phyloP scores from a whole-genome alignment of 2,113 vertebrate species.

The Anolis carolinensis region DNA sequence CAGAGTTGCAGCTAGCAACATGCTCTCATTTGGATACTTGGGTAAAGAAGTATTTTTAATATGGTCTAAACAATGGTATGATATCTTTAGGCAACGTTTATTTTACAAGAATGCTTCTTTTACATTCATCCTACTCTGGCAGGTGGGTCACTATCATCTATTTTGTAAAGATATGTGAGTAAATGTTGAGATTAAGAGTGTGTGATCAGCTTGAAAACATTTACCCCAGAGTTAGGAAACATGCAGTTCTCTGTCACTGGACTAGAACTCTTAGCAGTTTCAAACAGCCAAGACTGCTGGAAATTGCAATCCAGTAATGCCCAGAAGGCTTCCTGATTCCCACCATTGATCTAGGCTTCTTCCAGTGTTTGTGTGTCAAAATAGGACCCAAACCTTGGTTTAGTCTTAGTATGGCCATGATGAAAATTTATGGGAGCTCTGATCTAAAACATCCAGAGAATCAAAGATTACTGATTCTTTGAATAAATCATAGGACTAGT shows the following conservation, averaged over 20 bases:
- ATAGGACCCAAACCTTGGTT: background rate
- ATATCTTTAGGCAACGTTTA: too few species aligned
- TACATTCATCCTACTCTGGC: background rate
- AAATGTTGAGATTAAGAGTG: background rate
- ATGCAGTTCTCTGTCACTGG: too few species aligned
- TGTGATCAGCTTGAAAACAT: background rate
- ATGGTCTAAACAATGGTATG: background rate
- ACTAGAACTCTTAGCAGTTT: too few species aligned
- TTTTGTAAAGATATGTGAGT: background rate
- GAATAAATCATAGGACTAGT: background rate
- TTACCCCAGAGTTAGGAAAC: too few species aligned
- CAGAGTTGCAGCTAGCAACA: too few species aligned
- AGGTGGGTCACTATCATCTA: background rate
- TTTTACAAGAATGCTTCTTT: background rate
- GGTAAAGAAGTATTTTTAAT: background rate
- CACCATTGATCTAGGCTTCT: background rate
- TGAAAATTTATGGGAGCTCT: background rate
- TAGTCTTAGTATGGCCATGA: background rate
- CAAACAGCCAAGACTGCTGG: too few species aligned
- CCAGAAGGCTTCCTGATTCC: background rate
- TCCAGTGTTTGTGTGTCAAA: too few species aligned
- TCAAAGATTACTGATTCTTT: background rate
- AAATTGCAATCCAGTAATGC: too few species aligned
- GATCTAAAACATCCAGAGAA: background rate
- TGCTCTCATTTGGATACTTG: background rate